Evolutionary conservation across 64 coral and sea anemone species (phyloP), one percentile per base, ranked within the genome.

Genomic region (Pachyseris speciosa): DNA sequence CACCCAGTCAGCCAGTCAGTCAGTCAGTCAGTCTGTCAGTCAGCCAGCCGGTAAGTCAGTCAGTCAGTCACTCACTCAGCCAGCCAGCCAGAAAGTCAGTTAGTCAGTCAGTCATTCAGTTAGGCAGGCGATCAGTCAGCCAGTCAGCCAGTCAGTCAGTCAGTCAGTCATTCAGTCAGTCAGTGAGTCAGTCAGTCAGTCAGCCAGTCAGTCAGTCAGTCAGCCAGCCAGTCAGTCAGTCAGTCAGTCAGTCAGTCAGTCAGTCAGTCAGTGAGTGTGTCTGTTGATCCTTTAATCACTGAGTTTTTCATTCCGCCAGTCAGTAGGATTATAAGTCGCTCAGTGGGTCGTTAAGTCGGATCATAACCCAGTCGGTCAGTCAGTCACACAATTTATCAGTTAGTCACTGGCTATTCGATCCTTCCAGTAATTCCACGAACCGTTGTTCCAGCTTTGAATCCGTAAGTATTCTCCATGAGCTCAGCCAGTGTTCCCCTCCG

Each of bases 391-490:
- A 6, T 10, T 5, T 37, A 9, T 70, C 37, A 36, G 26, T 70
- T 1, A 70, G 20, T 70, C 67, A 70, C 26, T 70, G 20, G 29
- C 2, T 30, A 7, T 30, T 4, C 3, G 32, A 10, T 2, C 29
- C n/a, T 40, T n/a, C 22, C 5, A 39, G 1, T 59, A 22, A 78
- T 6, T 45, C 13, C 13, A 92, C 79, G 9, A 31, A 92, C 89
- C 89, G 67, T 92, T 61, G 79, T 84, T 73, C 89, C 89, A 32
- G 89, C 89, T 11, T 74, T 53, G 66, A 92, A 92, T 17, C 34
- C 67, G 50, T 92, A 92, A 22, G 79, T 92, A 34, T 84, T 72
- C 22, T 92, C 89, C 5, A 92, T 59, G n/a, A 92, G 89, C 9
- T 92, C 89, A 34, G 50, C 89, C 41, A 84, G 80, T 11, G 36